phyloP scores from a whole-genome alignment of 1,140 invertebrate genomes.

The Amyelois transitella region DNA sequence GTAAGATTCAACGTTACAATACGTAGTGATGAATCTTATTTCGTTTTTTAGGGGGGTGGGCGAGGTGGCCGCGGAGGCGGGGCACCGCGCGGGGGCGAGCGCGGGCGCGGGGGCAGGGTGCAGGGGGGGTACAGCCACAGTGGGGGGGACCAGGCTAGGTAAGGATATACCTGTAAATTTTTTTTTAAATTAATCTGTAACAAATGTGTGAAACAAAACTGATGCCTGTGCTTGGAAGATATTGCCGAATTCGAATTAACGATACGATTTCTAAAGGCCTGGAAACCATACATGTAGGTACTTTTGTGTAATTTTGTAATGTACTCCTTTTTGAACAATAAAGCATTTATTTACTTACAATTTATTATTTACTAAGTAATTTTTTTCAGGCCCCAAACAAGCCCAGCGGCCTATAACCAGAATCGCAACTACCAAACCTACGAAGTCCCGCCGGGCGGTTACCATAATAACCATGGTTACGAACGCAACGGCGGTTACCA shows the following conservation, averaged over 20 bases:
- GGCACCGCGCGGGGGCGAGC: slow-evolving; percentile 15
- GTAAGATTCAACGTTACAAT: no score
- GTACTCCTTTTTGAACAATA: neutral
- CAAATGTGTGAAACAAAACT: no score
- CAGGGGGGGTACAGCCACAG: slow-evolving; percentile 56
- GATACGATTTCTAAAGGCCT: no score
- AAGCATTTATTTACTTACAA: neutral
- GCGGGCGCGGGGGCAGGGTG: slow-evolving; percentile 38
- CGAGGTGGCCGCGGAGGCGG: slow-evolving; percentile 18
- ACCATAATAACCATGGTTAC: slow-evolving; percentile 23
- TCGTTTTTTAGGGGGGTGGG: slow-evolving; percentile 9
- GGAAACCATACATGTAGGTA: no score
- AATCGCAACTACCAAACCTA: slow-evolving; percentile 59
- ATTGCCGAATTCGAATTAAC: no score
- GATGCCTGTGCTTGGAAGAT: no score
- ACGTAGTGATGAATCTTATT: no score
- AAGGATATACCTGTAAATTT: neutral
- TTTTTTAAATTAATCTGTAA: no score
- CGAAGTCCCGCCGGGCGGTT: slow-evolving; percentile 55
- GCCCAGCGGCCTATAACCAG: slow-evolving; percentile 28
- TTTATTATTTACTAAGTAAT: neutral
- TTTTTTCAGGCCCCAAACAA: slow-evolving; percentile 43
- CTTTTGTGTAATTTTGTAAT: no score
- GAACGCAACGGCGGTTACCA: slow-evolving; percentile 10
- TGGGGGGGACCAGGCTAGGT: slow-evolving; percentile 38